A percentile compares a stretch with the other conserved stretches of the same genome.
Evolutionary conservation across 2,113 vertebrate genomes (phyloP).

Genomic region (Sceloporus tristichus): DNA sequence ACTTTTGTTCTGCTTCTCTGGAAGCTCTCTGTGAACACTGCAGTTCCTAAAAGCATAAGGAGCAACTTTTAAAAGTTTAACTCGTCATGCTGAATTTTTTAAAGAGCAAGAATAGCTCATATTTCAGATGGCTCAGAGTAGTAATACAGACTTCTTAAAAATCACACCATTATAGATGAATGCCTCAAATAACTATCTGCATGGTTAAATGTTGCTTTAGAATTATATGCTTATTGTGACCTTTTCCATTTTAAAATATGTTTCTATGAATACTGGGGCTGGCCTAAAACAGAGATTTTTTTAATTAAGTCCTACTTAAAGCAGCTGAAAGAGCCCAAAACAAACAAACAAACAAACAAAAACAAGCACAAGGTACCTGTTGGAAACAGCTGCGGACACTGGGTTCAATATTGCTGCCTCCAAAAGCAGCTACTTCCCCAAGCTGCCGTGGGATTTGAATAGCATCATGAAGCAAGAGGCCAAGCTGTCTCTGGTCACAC

Average conservation of each 20-base stretch:
- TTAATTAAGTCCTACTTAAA: neutral
- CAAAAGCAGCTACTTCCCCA: slow-evolving; percentile 95
- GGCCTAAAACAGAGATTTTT: neutral
- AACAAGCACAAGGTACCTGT: slow-evolving; percentile 76
- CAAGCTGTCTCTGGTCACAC: slow-evolving; percentile 94
- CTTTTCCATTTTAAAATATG: neutral
- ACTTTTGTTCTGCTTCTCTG: neutral
- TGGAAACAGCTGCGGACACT: slow-evolving; percentile 98
- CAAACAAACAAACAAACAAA: neutral
- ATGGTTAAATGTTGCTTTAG: neutral
- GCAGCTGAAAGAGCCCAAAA: neutral
- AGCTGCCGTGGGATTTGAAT: slow-evolving; percentile 96
- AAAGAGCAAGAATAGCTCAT: neutral
- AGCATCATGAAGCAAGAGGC: slow-evolving; percentile 92
- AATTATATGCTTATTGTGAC: neutral
- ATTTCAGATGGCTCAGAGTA: neutral
- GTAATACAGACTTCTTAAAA: neutral
- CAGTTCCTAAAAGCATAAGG: neutral
- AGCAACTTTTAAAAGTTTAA: neutral
- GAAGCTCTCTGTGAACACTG: neutral
- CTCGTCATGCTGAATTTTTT: too few relatives aligned
- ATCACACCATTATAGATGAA: neutral
- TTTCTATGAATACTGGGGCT: neutral
- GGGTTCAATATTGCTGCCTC: slow-evolving; percentile 97
- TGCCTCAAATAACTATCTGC: neutral